Evolutionary conservation across 2,113 vertebrate genomes (phyloP).

Genomic region (Oceanites oceanicus): DNA sequence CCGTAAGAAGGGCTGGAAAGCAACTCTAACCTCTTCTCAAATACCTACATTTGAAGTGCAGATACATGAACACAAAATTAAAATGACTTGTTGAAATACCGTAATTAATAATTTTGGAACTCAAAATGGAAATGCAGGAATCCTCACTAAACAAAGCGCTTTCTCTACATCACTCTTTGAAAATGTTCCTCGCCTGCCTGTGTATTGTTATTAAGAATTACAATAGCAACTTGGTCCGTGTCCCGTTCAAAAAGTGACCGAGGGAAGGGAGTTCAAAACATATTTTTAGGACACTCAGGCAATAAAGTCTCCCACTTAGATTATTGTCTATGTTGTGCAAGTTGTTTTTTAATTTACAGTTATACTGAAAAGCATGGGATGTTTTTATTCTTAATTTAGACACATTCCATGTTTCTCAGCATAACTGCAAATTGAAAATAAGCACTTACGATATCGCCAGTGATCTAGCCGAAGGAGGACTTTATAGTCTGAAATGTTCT

Average conservation of each 20-base stretch:
- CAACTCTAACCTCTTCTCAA: not conserved
- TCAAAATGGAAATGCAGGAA: not conserved
- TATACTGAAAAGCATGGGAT: not conserved
- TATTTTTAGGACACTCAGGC: constrained; percentile 22
- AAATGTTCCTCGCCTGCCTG: not conserved
- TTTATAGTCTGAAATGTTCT: constrained; percentile 72
- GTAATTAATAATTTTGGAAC: not conserved
- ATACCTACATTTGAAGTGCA: accelerated
- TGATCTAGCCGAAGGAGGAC: constrained; percentile 67
- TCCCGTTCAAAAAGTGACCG: not conserved
- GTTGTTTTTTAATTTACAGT: constrained; percentile 66
- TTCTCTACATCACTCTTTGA: not conserved
- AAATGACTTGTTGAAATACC: not conserved
- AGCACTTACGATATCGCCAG: constrained; percentile 54
- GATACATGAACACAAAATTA: not conserved
- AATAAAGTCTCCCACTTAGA: constrained; percentile 4
- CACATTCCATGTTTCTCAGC: constrained; percentile 66
- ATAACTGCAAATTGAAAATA: constrained; percentile 79
- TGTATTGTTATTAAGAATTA: not conserved
- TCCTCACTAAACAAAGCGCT: not conserved
- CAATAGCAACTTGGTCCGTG: not conserved
- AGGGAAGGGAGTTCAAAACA: not conserved
- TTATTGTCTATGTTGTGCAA: not conserved
- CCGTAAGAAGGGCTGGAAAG: accelerated
- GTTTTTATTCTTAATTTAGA: constrained; percentile 64